Conservation (phyloP, 2,113 vertebrate species). For the Chaetodon trifascialis region DNA sequence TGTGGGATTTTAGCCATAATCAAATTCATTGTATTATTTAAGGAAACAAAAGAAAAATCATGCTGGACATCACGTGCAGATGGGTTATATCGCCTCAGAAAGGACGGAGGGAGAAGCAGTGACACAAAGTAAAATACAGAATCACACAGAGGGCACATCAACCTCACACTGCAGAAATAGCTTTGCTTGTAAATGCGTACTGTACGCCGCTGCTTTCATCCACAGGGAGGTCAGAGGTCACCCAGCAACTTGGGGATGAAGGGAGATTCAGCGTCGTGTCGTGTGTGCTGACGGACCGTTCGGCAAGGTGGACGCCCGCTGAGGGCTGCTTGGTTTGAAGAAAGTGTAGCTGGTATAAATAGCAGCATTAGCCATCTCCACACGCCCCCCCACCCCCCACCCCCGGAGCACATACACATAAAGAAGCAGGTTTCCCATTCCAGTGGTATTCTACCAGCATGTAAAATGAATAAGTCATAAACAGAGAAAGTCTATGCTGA, state of each 20-base stretch:
- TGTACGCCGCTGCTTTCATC: slow-evolving; percentile 3
- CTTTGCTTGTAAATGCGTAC: slow-evolving; percentile 5
- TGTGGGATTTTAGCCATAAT: neutral
- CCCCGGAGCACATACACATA: slow-evolving; percentile 20
- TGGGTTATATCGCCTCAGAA: neutral
- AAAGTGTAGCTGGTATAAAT: slow-evolving; percentile 38
- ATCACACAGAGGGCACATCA: slow-evolving; percentile 16
- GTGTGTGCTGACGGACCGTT: slow-evolving; percentile 7
- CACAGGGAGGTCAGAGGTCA: slow-evolving; percentile 26
- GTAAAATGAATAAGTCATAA: slow-evolving; percentile 73
- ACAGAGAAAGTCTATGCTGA: slow-evolving; percentile 45
- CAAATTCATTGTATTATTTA: neutral
- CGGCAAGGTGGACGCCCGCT: slow-evolving; percentile 13
- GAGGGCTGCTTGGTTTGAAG: neutral
- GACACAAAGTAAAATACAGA: slow-evolving; percentile 1
- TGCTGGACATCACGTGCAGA: neutral
- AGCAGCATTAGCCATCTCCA: slow-evolving; percentile 39
- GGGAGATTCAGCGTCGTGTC: neutral
- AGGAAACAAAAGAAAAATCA: neutral
- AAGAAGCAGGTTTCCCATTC: slow-evolving; percentile 43
- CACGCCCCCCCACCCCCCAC: neutral
- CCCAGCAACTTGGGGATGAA: neutral
- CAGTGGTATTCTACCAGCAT: slow-evolving; percentile 31
- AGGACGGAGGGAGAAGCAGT: neutral
- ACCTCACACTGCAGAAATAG: neutral